These are phyloP conservation scores for Drosophila aff. DNA, from an alignment of 1,140 invertebrate species.

Conservation along the genomic window DNA sequence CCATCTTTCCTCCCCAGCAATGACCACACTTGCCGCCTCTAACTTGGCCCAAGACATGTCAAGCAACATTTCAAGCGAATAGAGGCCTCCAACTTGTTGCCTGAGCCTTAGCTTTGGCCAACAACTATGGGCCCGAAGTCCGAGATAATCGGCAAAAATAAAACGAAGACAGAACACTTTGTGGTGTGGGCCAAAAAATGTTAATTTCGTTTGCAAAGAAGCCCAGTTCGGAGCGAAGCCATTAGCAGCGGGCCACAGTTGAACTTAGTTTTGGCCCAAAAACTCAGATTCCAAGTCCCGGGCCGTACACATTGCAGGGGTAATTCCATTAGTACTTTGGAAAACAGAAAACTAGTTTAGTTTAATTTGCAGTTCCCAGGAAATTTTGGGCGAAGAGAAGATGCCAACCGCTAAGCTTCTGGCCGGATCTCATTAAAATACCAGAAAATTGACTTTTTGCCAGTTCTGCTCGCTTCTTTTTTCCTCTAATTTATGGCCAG, in stretches of 20 bases:
- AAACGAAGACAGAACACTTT: not conserved
- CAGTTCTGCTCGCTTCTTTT: not conserved
- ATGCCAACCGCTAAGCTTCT: not conserved
- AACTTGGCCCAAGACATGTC: slow-evolving; percentile 15
- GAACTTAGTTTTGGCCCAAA: slow-evolving; percentile 14
- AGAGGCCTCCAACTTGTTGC: slow-evolving; percentile 48
- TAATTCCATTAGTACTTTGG: slow-evolving; percentile 46
- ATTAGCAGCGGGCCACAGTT: slow-evolving; percentile 19
- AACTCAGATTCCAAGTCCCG: slow-evolving; percentile 2
- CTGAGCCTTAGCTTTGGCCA: slow-evolving; percentile 1
- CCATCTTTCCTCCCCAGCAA: no score
- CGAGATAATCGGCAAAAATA: slow-evolving; percentile 39
- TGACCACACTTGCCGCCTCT: not conserved
- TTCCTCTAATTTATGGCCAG: slow-evolving; percentile 46
- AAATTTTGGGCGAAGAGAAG: slow-evolving; percentile 23
- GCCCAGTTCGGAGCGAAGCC: slow-evolving; percentile 10
- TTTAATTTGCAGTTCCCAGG: slow-evolving; percentile 59
- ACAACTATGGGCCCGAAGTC: slow-evolving; percentile 8
- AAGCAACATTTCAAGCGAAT: slow-evolving; percentile 42
- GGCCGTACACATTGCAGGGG: slow-evolving; percentile 27
- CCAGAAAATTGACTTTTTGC: slow-evolving; percentile 42
- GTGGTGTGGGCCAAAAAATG: slow-evolving; percentile 8
- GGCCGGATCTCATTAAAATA: slow-evolving; percentile 65
- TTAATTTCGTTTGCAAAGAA: slow-evolving; percentile 36
- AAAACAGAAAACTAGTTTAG: slow-evolving; percentile 73